Evolutionary conservation across 1,140 invertebrate species (phyloP), one percentile per base, ranked within the genome.

Genomic region (Diabrotica undecimpunctata): DNA sequence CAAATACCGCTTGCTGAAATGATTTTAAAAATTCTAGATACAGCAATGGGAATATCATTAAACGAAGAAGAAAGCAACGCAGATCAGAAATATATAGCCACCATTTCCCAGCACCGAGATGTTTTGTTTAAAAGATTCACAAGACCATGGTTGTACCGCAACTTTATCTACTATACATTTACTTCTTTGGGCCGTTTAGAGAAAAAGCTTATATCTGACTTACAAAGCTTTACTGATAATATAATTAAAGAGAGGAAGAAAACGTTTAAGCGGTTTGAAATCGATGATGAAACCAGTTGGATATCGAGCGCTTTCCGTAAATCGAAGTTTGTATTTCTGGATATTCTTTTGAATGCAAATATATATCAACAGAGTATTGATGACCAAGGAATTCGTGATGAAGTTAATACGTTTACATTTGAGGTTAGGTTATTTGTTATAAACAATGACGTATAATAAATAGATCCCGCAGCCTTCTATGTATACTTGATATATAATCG

Each of bases 401-500:
- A 94, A 83, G 90, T 92, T 3, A 90, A 93, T 75, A 92, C 90
- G 0, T 93, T 92, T 72, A 89, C 91, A 83, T 92, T 92, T 78
- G 89, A 88, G 81, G 78, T 79, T 25, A 2, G 25, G 25, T 25
- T 25, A 1, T 25, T 25, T 25, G 25, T 25, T 25, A 25, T n/a
- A n/a, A n/a, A n/a, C n/a, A n/a, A n/a, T n/a, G n/a, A n/a, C n/a
- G n/a, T n/a, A n/a, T n/a, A n/a, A n/a, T n/a, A n/a, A n/a, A n/a
- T n/a, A n/a, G n/a, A n/a, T n/a, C n/a, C n/a, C n/a, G n/a, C n/a
- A n/a, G n/a, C n/a, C n/a, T n/a, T n/a, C n/a, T n/a, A n/a, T n/a
- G n/a, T n/a, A n/a, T n/a, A n/a, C n/a, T n/a, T n/a, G n/a, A n/a
- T n/a, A n/a, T n/a, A n/a, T n/a, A n/a, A n/a, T n/a, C n/a, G n/a